Conservation (phyloP, 2,113 vertebrate genomes). For the Pachypanchax playfairii region DNA sequence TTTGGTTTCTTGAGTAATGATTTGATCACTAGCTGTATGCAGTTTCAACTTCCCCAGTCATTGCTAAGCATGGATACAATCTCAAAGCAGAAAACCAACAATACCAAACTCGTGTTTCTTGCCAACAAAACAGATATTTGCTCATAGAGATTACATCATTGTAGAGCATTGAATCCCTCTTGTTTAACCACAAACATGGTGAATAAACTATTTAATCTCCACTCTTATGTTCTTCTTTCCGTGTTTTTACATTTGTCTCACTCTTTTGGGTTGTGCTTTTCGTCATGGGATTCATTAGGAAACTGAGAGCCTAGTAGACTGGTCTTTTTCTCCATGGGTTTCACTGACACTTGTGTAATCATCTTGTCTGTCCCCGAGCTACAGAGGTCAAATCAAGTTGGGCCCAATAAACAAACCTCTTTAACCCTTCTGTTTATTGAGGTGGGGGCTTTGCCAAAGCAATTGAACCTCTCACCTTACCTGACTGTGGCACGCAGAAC, state of each 20-base stretch:
- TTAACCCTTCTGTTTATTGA: conserved; percentile 77
- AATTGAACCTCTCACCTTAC: conserved; percentile 69
- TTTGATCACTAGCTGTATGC: background rate
- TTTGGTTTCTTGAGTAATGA: background rate
- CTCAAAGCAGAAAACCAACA: background rate
- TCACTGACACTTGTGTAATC: conserved; percentile 75
- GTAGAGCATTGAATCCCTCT: conserved; percentile 21
- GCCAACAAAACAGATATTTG: background rate
- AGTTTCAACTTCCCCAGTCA: background rate
- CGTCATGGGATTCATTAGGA: conserved; percentile 72
- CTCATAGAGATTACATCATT: conserved; percentile 7
- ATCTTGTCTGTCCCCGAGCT: conserved; percentile 68
- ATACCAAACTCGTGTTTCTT: background rate
- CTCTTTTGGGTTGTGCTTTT: conserved; percentile 32
- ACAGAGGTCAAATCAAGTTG: conserved; percentile 78
- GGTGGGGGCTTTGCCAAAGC: conserved; percentile 64
- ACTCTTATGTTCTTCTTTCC: conserved; percentile 12
- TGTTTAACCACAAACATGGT: conserved; percentile 49
- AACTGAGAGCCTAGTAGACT: conserved; percentile 28
- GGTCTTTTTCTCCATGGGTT: conserved; percentile 36
- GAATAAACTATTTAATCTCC: conserved; percentile 46
- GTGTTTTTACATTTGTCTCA: conserved; percentile 38
- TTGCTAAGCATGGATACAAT: background rate
- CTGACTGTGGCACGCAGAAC: conserved; percentile 46
- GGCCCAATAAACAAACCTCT: conserved; percentile 81